Evolutionary conservation across 1,140 invertebrate genomes (phyloP).

Genomic region (Tenebrio molitor): DNA sequence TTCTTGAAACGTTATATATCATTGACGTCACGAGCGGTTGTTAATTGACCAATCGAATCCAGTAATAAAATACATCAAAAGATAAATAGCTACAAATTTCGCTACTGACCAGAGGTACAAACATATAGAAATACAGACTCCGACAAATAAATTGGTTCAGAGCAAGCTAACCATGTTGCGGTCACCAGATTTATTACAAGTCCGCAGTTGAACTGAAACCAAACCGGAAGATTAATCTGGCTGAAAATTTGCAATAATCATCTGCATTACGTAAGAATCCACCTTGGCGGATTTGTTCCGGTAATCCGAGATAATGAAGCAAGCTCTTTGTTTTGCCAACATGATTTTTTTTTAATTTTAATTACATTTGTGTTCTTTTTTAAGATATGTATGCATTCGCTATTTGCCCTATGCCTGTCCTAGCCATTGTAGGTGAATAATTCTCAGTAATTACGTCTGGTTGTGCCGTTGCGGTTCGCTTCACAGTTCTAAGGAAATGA

Average conservation of each 20-base stretch:
- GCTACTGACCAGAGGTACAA: constrained; percentile 39
- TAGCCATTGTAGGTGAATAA: too few species aligned
- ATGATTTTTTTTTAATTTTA: too few species aligned
- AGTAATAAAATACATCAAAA: constrained; percentile 43
- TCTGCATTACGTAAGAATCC: constrained; percentile 30
- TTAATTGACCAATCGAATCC: constrained; percentile 41
- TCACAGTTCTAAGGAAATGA: too few species aligned
- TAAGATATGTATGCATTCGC: too few species aligned
- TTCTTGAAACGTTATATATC: constrained; percentile 1
- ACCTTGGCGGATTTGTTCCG: constrained; percentile 5
- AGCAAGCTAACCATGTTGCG: constrained; percentile 48
- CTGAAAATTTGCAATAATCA: constrained; percentile 48
- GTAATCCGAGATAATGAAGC: not conserved
- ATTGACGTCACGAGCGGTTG: constrained; percentile 21
- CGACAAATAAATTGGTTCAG: constrained; percentile 47
- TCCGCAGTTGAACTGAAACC: constrained; percentile 45
- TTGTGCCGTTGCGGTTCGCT: too few species aligned
- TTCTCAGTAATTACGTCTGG: too few species aligned
- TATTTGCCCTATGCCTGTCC: too few species aligned
- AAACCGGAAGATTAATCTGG: constrained; percentile 45
- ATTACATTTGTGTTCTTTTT: too few species aligned
- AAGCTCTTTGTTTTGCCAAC: not conserved
- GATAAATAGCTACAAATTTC: constrained; percentile 46
- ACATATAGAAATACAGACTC: constrained; percentile 46
- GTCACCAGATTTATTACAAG: constrained; percentile 49